These are phyloP conservation scores for Drosophila bipectinata DNA, from an alignment of 1,140 invertebrate species.

Conservation along the genomic window DNA sequence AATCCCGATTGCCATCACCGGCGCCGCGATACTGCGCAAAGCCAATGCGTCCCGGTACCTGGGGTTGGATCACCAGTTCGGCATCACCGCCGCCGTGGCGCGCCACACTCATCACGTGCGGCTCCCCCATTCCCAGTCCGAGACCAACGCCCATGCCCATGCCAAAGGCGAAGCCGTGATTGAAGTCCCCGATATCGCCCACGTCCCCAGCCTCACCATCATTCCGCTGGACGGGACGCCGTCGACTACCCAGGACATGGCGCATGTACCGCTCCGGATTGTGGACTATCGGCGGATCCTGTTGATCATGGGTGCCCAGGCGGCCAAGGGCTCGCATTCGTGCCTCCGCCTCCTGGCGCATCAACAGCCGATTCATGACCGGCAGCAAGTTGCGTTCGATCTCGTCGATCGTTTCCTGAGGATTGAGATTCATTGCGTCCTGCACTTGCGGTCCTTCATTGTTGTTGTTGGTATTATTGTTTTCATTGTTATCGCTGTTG, in stretches of 20 bases:
- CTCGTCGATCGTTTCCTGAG: neutral
- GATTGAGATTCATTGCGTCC: neutral
- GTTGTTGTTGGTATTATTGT: neutral
- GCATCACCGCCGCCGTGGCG: neutral
- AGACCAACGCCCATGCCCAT: neutral
- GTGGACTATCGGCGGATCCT: neutral
- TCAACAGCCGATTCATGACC: neutral
- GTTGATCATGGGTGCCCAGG: neutral
- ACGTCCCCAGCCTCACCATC: neutral
- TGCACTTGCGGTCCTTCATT: neutral
- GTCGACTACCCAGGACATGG: neutral
- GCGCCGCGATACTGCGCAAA: neutral
- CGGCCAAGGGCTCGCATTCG: neutral
- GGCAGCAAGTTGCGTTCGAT: neutral
- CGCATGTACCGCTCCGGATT: constrained; percentile 2
- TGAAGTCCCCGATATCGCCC: neutral
- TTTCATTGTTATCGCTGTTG: neutral
- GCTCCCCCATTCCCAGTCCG: neutral
- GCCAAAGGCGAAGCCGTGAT: neutral
- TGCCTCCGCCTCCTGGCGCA: neutral
- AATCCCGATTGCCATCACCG: neutral
- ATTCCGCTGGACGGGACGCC: neutral
- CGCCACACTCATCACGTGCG: constrained; percentile 4
- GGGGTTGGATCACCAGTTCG: neutral
- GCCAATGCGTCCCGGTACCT: neutral